Evolutionary conservation across 2,113 vertebrate species (phyloP).

Genomic region (Ammodramus savannarum): DNA sequence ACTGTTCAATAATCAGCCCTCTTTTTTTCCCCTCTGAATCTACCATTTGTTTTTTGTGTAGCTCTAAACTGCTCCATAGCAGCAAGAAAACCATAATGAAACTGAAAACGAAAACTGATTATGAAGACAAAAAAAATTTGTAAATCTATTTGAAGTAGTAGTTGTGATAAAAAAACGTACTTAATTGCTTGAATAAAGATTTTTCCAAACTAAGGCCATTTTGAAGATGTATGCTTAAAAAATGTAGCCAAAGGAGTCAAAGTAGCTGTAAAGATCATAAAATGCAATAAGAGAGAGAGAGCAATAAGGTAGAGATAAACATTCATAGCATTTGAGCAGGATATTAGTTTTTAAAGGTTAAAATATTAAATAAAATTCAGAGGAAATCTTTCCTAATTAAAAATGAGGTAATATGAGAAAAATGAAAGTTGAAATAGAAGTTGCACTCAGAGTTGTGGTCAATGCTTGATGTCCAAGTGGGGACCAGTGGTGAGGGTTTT

Average conservation of each 20-base stretch:
- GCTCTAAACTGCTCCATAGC: not conserved
- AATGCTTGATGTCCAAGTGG: not conserved
- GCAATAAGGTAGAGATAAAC: not conserved
- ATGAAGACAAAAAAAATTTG: not conserved
- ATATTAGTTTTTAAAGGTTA: slow-evolving; percentile 19
- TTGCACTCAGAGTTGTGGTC: not conserved
- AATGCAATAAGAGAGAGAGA: not conserved
- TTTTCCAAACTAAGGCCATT: not conserved
- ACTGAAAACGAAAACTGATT: not conserved
- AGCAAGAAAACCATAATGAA: not conserved
- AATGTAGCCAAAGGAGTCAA: not conserved
- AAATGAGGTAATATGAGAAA: not conserved
- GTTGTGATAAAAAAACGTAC: not conserved
- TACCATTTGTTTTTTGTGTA: not conserved
- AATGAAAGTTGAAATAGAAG: not conserved
- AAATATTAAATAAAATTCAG: not conserved
- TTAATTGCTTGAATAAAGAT: not conserved
- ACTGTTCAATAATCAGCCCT: not conserved
- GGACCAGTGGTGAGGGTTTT: rapidly evolving
- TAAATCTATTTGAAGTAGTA: not conserved
- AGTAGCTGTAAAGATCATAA: not conserved
- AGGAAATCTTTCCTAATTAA: not conserved
- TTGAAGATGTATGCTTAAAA: not conserved
- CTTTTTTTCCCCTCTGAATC: rapidly evolving
- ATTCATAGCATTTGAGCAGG: not conserved